Evolutionary conservation across 2,888 invertebrate species (phyloP).

Genomic region (Desoria tigrina): DNA sequence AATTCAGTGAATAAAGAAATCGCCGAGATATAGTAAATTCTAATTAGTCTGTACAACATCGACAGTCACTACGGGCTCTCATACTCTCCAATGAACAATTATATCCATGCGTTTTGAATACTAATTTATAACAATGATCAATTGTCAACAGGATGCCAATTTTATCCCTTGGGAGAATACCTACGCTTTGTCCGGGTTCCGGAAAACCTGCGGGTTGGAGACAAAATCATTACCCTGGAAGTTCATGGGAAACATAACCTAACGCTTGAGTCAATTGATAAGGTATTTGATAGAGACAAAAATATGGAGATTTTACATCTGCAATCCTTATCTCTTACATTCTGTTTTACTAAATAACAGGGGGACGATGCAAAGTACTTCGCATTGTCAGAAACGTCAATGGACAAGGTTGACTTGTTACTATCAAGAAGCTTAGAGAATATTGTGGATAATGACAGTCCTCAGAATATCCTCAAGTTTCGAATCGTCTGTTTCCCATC

Average conservation of each 20-base stretch:
- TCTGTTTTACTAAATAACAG: too few species aligned
- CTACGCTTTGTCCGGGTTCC: constrained; percentile 81
- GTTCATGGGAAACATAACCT: constrained; percentile 80
- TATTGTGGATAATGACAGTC: constrained; percentile 76
- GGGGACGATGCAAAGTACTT: constrained; percentile 73
- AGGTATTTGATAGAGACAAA: too few species aligned
- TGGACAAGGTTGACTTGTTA: constrained; percentile 73
- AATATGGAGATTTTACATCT: constrained; percentile 29
- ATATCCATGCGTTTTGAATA: too few species aligned
- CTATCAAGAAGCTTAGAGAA: constrained; percentile 76
- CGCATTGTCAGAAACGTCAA: constrained; percentile 72
- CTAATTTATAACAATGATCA: too few species aligned
- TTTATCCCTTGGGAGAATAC: constrained; percentile 80
- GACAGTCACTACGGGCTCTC: too few species aligned
- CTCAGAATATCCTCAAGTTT: constrained; percentile 80
- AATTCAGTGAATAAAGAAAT: too few species aligned
- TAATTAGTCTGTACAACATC: too few species aligned
- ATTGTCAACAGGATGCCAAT: constrained; percentile 81
- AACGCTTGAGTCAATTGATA: constrained; percentile 70
- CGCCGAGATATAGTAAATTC: too few species aligned
- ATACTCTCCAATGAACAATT: too few species aligned
- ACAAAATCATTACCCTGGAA: constrained; percentile 74
- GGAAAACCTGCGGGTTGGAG: constrained; percentile 75
- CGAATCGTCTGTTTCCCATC: constrained; percentile 70
- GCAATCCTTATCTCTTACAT: too few species aligned